A percentile compares a stretch with the other conserved stretches of the same genome.
Evolutionary conservation across 2,888 invertebrate genomes (phyloP).

Genomic region (Epinotia demarniana): DNA sequence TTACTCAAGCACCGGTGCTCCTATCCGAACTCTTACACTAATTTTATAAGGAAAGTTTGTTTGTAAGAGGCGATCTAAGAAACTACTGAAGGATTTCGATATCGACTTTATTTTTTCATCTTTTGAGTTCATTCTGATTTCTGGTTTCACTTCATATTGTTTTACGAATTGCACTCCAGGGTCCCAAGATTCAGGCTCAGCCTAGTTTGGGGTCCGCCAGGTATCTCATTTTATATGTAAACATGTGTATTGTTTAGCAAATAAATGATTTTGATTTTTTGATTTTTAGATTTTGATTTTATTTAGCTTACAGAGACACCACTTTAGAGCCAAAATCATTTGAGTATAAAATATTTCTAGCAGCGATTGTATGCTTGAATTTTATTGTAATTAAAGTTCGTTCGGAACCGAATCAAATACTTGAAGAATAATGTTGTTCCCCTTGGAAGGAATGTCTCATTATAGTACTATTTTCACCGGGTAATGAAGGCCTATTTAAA

Average conservation of each 20-base stretch:
- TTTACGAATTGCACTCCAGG: too few species aligned
- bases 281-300: too few species aligned
- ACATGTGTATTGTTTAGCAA: too few species aligned
- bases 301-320: neutral
- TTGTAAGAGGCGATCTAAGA: constrained; percentile 27
- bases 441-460: constrained; percentile 26
- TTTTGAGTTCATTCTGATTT: too few species aligned
- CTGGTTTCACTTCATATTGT: too few species aligned
- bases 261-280: too few species aligned
- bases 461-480: constrained; percentile 27
- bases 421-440: constrained; percentile 29
- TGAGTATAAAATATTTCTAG: neutral
- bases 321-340: neutral
- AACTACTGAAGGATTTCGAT: constrained; percentile 18
- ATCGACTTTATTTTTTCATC: constrained; percentile 12
- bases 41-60: constrained; percentile 41
- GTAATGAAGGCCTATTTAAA: constrained; percentile 41
- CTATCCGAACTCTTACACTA: constrained; percentile 30
- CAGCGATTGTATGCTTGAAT: neutral
- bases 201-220: too few species aligned
- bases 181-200: too few species aligned
- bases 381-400: neutral
- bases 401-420: constrained; percentile 17
- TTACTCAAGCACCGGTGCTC: constrained; percentile 35
- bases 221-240: too few species aligned